Evolutionary conservation across 2,113 vertebrate species (phyloP), one percentile per base, ranked within the genome.

Genomic region (Varanus komodoensis): DNA sequence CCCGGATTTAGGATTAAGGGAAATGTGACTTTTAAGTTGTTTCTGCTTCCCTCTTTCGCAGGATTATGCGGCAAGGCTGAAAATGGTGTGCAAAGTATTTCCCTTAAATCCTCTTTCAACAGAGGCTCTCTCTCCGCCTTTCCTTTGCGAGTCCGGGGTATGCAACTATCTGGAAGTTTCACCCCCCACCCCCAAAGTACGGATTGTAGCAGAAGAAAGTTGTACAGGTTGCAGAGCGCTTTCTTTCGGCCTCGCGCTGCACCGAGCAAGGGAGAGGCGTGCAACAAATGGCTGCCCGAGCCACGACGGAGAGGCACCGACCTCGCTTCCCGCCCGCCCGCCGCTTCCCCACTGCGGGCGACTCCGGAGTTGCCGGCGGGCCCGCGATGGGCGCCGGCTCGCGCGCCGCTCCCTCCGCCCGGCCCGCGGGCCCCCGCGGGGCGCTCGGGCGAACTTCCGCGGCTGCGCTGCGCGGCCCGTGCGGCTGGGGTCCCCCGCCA

Each of bases 11-110:
- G 97, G 97, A 97, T 98, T 97, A 98, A 97, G 91, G 92, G 94
- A 96, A 98, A 97, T 97, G 97, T 97, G 97, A 98, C 97, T 98
- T 98, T 97, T 96, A 94, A 96, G 95, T 96, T 95, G 96, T 97
- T 97, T 96, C 95, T 97, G 96, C 96, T 97, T 97, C 94, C 94
- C 93, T 90, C 91, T 94, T 95, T 29, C 93, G 96, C 96, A 95
- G 97, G 97, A 97, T 97, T 97, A 97, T 96, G 96, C 88, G 94
- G 88, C 94, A 94, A 84, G 94, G 94, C 94, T 96, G 95, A 95
- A 94, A 97, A 96, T 85, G 96, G 93, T 93, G 96, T 95, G 96
- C 95, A 94, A 95, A 96, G 96, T 91, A 93, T 94, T 96, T 96
- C 93, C 89, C 94, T 95, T 93, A 95, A 97, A 97, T 97, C 97